Percentiles rank a stretch among this genome's conserved stretches.
Evolutionary conservation across 2,888 invertebrate genomes (phyloP).

Genomic region (Tribolium freemani): DNA sequence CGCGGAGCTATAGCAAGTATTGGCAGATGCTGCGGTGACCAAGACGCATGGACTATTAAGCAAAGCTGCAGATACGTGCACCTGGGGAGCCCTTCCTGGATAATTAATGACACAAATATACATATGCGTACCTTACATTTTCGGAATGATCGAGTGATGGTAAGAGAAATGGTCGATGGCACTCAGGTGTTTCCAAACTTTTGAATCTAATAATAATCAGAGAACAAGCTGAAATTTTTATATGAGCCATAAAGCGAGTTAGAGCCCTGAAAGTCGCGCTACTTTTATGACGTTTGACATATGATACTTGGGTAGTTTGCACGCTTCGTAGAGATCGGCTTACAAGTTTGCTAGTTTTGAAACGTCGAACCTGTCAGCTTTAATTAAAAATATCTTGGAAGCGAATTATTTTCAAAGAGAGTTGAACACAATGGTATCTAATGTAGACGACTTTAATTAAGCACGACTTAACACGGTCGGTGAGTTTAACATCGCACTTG

Average conservation of each 20-base stretch:
- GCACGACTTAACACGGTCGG: conserved; percentile 27
- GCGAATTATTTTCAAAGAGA: neutral
- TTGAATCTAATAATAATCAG: neutral
- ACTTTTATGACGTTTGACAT: conserved; percentile 2
- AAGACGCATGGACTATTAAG: conserved; percentile 61
- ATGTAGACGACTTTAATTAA: conserved; percentile 24
- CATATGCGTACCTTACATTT: conserved; percentile 41
- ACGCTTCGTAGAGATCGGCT: neutral
- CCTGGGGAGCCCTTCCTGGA: conserved; percentile 59
- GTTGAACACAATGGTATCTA: neutral
- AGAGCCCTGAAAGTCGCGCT: neutral
- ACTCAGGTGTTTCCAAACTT: neutral
- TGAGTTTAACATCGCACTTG: conserved; percentile 21
- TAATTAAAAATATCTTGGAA: conserved; percentile 8
- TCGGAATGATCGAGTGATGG: neutral
- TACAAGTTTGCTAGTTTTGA: neutral
- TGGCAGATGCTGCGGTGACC: conserved; percentile 43
- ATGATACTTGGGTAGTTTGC: neutral
- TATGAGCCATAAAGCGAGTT: conserved; percentile 3
- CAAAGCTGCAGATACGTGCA: conserved; percentile 61
- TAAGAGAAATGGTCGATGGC: neutral
- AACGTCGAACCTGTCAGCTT: conserved; percentile 1
- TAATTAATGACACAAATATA: conserved; percentile 56
- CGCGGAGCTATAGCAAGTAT: conserved; percentile 52
- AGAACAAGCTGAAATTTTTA: conserved; percentile 17